Conservation (phyloP, 2,797 vertebrate genomes). For the Acrossocheilus wenchowensis region DNA sequence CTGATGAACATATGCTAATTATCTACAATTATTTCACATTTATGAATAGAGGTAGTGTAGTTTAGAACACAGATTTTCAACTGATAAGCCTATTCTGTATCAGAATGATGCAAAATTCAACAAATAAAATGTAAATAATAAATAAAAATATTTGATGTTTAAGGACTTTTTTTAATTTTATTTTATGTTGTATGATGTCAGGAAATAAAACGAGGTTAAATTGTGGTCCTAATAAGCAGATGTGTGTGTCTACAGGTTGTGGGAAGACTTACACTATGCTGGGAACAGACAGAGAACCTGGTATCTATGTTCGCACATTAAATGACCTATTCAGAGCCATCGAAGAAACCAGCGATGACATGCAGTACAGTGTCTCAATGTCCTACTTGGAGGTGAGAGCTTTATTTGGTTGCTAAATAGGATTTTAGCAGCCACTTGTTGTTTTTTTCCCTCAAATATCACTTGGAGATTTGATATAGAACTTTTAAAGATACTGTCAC, state of each 20-base stretch:
- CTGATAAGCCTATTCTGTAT: not conserved
- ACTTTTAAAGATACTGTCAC: not conserved
- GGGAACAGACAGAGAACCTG: conserved; percentile 89
- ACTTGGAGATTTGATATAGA: not conserved
- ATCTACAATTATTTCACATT: not conserved
- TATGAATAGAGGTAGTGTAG: not conserved
- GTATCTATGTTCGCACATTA: conserved; percentile 88
- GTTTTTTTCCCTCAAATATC: not conserved
- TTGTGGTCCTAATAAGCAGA: not conserved
- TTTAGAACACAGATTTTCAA: not conserved
- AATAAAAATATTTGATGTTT: not conserved
- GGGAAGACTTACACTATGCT: conserved; percentile 97
- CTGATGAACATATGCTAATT: conserved; percentile 10
- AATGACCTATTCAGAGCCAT: conserved; percentile 91
- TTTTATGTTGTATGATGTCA: not conserved
- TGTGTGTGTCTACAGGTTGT: conserved; percentile 78
- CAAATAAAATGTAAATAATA: not conserved
- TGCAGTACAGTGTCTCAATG: conserved; percentile 91
- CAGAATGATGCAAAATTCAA: not conserved
- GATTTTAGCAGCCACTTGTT: not conserved
- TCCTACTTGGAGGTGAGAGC: conserved; percentile 89
- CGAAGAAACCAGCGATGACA: conserved; percentile 87
- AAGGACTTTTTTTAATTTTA: not conserved
- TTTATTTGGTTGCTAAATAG: not conserved
- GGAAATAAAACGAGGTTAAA: not conserved